Conservation (phyloP, 2,888 invertebrate species). For the Ormyrus rosae region DNA sequence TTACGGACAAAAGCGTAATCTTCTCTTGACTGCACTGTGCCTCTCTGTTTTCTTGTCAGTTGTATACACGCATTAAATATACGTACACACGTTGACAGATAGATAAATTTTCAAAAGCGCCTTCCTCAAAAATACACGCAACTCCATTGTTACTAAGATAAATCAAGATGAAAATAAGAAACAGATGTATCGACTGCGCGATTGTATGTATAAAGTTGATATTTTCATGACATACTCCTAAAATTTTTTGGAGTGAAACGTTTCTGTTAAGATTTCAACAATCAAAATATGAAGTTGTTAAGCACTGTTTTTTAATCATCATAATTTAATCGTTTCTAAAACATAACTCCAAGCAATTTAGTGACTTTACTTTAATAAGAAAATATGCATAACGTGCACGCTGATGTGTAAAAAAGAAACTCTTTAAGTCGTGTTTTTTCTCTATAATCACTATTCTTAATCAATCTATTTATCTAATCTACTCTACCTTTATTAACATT, state of each 20-base stretch:
- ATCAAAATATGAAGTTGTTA: neutral
- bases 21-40: slow-evolving; percentile 54
- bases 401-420: neutral
- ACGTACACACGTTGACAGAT: neutral
- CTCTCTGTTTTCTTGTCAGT: slow-evolving; percentile 47
- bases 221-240: slow-evolving; percentile 3
- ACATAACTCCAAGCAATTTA: slow-evolving; percentile 3
- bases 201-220: slow-evolving; percentile 1
- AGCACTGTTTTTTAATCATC: no score
- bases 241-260: neutral
- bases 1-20: slow-evolving; percentile 48
- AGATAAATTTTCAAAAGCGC: slow-evolving; percentile 43
- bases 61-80: slow-evolving; percentile 14
- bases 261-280: neutral
- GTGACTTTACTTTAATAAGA: neutral
- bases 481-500: slow-evolving; percentile 18
- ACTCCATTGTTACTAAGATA: slow-evolving; percentile 6
- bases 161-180: neutral
- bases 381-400: neutral
- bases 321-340: no score
- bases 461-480: slow-evolving; percentile 18
- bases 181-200: slow-evolving; percentile 5
- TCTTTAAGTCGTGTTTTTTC: slow-evolving; percentile 27
- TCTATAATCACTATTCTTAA: neutral
- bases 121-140: slow-evolving; percentile 23